These are phyloP conservation scores for Hirundichthys speculiger DNA, from an alignment of 2,113 vertebrate genomes.

Conservation along the genomic window DNA sequence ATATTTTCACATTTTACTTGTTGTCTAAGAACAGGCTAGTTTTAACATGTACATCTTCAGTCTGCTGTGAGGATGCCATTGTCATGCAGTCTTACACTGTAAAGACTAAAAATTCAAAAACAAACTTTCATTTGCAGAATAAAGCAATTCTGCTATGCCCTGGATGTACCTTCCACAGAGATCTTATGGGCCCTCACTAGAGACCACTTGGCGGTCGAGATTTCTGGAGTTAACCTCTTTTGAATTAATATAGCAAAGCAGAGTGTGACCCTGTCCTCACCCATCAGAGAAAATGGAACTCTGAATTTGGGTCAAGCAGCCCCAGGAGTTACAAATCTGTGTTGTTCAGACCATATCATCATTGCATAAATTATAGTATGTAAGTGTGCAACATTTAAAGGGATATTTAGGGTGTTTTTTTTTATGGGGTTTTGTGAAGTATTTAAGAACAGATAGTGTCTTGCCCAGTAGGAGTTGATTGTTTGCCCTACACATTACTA, in stretches of 20 bases:
- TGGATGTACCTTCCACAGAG: constrained; percentile 46
- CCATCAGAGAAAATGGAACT: constrained; percentile 63
- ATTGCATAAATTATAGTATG: constrained; percentile 10
- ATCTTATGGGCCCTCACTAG: constrained; percentile 53
- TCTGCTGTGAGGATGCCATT: background rate
- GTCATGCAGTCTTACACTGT: no score
- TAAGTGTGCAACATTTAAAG: no score
- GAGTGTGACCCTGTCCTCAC: constrained; percentile 59
- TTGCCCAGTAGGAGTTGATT: no score
- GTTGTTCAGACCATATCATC: constrained; percentile 41
- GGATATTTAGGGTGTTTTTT: no score
- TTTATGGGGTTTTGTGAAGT: no score
- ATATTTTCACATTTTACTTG: background rate
- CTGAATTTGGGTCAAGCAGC: constrained; percentile 75
- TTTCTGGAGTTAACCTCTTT: constrained; percentile 70
- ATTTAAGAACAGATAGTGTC: no score
- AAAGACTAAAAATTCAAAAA: no score
- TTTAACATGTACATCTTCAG: background rate
- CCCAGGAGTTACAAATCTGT: constrained; percentile 55
- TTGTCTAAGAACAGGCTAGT: no score
- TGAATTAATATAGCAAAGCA: constrained; percentile 73
- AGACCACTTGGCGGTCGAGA: constrained; percentile 48
- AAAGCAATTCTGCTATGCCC: constrained; percentile 40
- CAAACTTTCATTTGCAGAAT: background rate
- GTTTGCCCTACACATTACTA: no score